Evolutionary conservation across 2,113 vertebrate genomes (phyloP).

Genomic region (Falco punctatus): DNA sequence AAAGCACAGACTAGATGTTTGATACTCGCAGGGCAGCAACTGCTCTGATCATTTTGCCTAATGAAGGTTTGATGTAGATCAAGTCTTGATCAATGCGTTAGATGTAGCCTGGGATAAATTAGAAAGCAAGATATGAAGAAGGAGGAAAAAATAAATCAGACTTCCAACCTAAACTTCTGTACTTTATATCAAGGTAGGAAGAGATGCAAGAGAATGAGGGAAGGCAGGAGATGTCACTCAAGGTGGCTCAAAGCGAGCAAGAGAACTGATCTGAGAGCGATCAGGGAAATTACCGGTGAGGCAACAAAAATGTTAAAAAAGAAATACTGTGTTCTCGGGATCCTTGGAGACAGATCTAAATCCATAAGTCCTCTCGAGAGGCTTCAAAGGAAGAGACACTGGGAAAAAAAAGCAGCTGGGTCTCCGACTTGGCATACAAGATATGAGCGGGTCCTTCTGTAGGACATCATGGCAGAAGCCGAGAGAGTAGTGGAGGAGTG

Average conservation of each 20-base stretch:
- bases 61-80: neutral
- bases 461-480: neutral
- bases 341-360: neutral
- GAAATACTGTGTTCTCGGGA: neutral
- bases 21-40: neutral
- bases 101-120: neutral
- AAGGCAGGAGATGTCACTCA: neutral
- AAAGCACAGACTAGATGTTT: neutral
- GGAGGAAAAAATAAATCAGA: neutral
- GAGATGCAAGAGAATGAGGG: neutral
- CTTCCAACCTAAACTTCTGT: neutral
- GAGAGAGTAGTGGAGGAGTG: neutral
- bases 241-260: neutral
- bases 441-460: neutral
- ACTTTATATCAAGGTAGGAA: neutral
- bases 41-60: neutral
- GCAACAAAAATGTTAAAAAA: neutral
- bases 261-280: neutral
- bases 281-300: neutral
- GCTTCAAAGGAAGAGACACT: neutral
- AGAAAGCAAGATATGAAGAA: neutral
- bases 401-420: neutral
- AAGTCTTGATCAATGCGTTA: neutral
- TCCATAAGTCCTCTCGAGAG: neutral
- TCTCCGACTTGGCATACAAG: neutral